Evolutionary conservation across 1,140 invertebrate genomes (phyloP).

Genomic region (Ceratina australensis): DNA sequence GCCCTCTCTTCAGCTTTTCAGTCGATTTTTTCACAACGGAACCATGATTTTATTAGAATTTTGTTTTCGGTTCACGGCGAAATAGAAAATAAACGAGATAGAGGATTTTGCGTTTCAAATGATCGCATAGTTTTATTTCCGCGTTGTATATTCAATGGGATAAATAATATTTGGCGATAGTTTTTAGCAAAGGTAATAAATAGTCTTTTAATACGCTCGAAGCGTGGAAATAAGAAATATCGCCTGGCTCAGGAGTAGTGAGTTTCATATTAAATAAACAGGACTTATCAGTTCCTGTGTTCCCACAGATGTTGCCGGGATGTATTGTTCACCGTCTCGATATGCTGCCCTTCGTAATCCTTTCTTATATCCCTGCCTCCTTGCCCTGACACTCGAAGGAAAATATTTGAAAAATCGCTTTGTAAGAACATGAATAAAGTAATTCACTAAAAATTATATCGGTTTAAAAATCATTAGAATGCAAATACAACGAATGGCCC

Average conservation of each 20-base stretch:
- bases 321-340: constrained; percentile 55
- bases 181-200: background rate
- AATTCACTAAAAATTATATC: too few relatives aligned
- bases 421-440: too few relatives aligned
- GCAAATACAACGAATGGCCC: too few relatives aligned
- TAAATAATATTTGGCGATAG: too few relatives aligned
- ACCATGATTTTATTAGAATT: background rate
- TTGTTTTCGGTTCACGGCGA: too few relatives aligned
- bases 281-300: constrained; percentile 65
- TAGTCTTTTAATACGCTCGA: background rate
- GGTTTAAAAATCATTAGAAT: too few relatives aligned
- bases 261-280: constrained; percentile 68
- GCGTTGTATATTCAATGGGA: too few relatives aligned
- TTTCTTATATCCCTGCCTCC: constrained; percentile 23
- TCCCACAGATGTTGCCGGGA: constrained; percentile 64
- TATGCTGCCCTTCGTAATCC: constrained; percentile 50
- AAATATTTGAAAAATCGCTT: background rate
- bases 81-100: background rate
- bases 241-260: background rate
- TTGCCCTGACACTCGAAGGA: background rate
- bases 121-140: too few relatives aligned
- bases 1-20: too few relatives aligned
- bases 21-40: background rate
- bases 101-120: too few relatives aligned
- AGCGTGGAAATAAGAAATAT: background rate